Percentiles rank a stretch among this genome's conserved stretches.
These are phyloP conservation scores for Diogma glabrata DNA, from an alignment of 2,888 invertebrate genomes.

Conservation along the genomic window DNA sequence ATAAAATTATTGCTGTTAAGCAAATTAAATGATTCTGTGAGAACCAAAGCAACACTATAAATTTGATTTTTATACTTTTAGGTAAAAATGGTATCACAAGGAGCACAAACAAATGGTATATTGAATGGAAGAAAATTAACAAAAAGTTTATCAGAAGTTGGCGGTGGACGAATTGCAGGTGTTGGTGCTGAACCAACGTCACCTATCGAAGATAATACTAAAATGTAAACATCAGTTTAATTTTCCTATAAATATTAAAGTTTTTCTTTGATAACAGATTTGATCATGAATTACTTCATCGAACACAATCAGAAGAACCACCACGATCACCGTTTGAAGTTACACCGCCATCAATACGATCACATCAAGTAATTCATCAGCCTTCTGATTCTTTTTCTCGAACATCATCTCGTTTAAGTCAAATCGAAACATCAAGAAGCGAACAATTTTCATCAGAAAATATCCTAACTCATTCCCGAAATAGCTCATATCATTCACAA, in stretches of 20 bases:
- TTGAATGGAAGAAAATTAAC: constrained; percentile 63
- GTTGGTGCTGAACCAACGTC: constrained; percentile 17
- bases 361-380: constrained; percentile 21
- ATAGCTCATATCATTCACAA: constrained; percentile 20
- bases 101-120: constrained; percentile 78
- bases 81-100: constrained; percentile 82
- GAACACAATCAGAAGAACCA: constrained; percentile 78
- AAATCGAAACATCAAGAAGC: constrained; percentile 17
- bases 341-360: constrained; percentile 18
- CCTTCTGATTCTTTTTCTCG: constrained; percentile 28
- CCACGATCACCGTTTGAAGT: constrained; percentile 45
- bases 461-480: constrained; percentile 20
- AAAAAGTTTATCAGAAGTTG: constrained; percentile 75
- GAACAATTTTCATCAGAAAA: constrained; percentile 20
- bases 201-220: constrained; percentile 12
- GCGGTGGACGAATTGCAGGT: constrained; percentile 35
- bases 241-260: background rate
- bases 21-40: too few relatives aligned
- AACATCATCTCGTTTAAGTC: constrained; percentile 19
- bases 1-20: too few relatives aligned
- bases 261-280: constrained; percentile 9
- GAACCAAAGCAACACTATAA: too few relatives aligned
- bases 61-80: too few relatives aligned
- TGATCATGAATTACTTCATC: constrained; percentile 65
- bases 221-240: constrained; percentile 18